These are phyloP conservation scores for Xestia sexstrigata DNA, from an alignment of 2,888 invertebrate species.

Conservation along the genomic window DNA sequence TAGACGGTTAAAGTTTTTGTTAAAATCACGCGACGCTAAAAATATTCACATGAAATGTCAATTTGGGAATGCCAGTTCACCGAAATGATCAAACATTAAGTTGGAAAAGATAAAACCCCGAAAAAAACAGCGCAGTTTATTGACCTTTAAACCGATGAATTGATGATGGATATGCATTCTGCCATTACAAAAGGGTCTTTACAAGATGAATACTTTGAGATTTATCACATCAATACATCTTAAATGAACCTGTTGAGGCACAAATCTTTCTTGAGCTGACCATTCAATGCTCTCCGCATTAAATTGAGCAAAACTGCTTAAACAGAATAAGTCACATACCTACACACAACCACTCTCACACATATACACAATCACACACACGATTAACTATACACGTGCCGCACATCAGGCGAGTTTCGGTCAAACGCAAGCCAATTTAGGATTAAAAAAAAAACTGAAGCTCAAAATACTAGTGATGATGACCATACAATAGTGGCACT, in stretches of 20 bases:
- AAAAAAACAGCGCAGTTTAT: conserved; percentile 5
- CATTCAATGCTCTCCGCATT: neutral
- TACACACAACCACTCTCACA: too few relatives aligned
- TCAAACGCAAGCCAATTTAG: too few relatives aligned
- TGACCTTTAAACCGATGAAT: neutral
- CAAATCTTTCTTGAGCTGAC: neutral
- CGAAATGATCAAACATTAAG: conserved; percentile 5
- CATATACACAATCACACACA: too few relatives aligned
- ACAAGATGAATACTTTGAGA: neutral
- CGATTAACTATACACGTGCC: too few relatives aligned
- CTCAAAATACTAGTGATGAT: conserved; percentile 11
- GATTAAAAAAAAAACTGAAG: neutral
- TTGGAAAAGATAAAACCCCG: neutral
- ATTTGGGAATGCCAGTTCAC: neutral
- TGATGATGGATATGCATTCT: conserved; percentile 13
- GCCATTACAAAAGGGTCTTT: neutral
- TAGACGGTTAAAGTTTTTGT: neutral
- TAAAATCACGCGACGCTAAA: conserved; percentile 15
- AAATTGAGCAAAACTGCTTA: too few relatives aligned
- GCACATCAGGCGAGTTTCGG: too few relatives aligned
- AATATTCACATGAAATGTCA: conserved; percentile 6
- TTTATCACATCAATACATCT: conserved; percentile 6
- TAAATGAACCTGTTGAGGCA: neutral
- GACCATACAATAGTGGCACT: conserved; percentile 10
- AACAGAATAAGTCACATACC: too few relatives aligned